Base-by-base conservation (phyloP, 2,113 vertebrate species). In the Thymallus thymallus region DNA sequence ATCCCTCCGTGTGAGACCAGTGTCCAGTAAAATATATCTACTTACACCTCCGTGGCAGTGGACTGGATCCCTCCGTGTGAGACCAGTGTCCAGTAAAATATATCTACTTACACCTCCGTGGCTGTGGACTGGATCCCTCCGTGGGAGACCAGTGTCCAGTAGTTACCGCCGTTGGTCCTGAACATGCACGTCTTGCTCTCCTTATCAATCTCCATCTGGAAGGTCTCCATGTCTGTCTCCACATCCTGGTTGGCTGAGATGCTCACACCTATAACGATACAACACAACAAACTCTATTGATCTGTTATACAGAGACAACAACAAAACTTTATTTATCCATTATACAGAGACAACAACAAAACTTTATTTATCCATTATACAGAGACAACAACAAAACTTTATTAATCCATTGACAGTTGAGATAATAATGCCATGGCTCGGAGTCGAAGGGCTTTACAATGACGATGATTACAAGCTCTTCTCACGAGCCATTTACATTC, bases 181-280 rank as follows among this genome's bases (percentile, higher is more conserved):
- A 99, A 97, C 91, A 93, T 95, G 65, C 95, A 94, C 87, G 95
- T 98, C 86, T 94, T 96, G 78, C 88, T 96, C 70, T 96, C 93
- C 0, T 91, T 94, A 85, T 98, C 94, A 7, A 96, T 95, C 86
- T 98, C 96, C 94, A 99, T 96, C 90, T 98, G 95, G 90, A 97
- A 98, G 32, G 96, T 98, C 89, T 99, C 97, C 0, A 94, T 94
- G 87, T 96, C 95, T 69, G 96, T 94, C 85, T 97, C 96, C 74
- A 94, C 95, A 0, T 98, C 96, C 84, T 99, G 97, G 91, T 98
- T 99, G 78, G 97, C 97, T 0, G 95, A 98, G 84, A 99, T 93
- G 1, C 96, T 97, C 85, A 98, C 90, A 67, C 97, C 97, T 99
- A 60, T 4, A n/a, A n/a, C 5, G n/a, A 60, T 22, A 60, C 56